A percentile compares a stretch with the other conserved stretches of the same genome.
Evolutionary conservation across 2,888 invertebrate genomes (phyloP).

Genomic region (Herminia tarsipennalis): DNA sequence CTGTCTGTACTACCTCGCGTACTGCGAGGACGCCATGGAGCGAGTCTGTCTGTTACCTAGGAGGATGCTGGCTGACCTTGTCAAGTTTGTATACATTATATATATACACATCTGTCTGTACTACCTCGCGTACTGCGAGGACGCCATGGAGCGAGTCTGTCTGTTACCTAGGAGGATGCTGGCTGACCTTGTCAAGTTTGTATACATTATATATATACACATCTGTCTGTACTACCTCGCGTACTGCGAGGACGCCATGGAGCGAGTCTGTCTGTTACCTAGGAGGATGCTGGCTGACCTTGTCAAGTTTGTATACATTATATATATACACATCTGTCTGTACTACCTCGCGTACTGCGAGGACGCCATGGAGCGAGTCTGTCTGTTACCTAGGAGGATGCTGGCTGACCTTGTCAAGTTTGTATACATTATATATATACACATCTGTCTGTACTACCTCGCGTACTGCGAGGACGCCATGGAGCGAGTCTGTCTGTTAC

Average conservation of each 20-base stretch:
- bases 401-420: slow-evolving; percentile 91
- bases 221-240: slow-evolving; percentile 98
- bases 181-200: slow-evolving; percentile 90
- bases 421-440: too few species aligned
- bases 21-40: slow-evolving; percentile 99
- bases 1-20: slow-evolving; percentile 98
- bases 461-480: slow-evolving; percentile 99
- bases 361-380: slow-evolving; percentile 98
- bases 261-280: slow-evolving; percentile 95
- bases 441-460: slow-evolving; percentile 97
- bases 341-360: slow-evolving; percentile 99
- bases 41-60: slow-evolving; percentile 95
- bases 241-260: slow-evolving; percentile 99
- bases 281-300: slow-evolving; percentile 91
- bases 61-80: slow-evolving; percentile 90
- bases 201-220: too few species aligned
- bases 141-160: slow-evolving; percentile 98
- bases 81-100: slow-evolving; percentile 87
- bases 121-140: slow-evolving; percentile 98
- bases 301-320: slow-evolving; percentile 88
- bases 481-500: slow-evolving; percentile 96
- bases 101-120: slow-evolving; percentile 97
- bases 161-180: slow-evolving; percentile 92
- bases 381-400: slow-evolving; percentile 91
- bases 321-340: slow-evolving; percentile 95